phyloP scores from a whole-genome alignment of 1,140 invertebrate genomes.

The Acromyrmex charruanus region DNA sequence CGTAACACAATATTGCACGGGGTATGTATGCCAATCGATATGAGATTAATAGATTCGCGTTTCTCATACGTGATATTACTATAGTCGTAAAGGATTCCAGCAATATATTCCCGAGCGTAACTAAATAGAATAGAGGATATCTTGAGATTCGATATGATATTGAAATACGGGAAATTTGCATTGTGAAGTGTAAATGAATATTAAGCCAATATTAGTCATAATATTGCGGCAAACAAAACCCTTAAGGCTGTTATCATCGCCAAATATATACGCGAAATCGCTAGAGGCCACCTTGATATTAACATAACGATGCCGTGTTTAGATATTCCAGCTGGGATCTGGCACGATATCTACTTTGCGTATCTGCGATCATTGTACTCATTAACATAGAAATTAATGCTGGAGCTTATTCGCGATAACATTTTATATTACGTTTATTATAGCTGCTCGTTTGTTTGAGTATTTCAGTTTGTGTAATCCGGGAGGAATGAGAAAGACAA shows the following conservation, averaged over 20 bases:
- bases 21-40: slow-evolving; percentile 62
- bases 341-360: slow-evolving; percentile 27
- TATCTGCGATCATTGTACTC: slow-evolving; percentile 19
- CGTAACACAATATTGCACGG: slow-evolving; percentile 51
- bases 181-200: slow-evolving; percentile 24
- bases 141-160: slow-evolving; percentile 5
- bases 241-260: slow-evolving; percentile 24
- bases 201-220: slow-evolving; percentile 11
- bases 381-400: slow-evolving; percentile 37
- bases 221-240: slow-evolving; percentile 17
- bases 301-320: background rate
- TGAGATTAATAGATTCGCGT: slow-evolving; percentile 71
- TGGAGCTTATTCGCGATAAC: slow-evolving; percentile 12
- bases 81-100: slow-evolving; percentile 58
- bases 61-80: slow-evolving; percentile 65
- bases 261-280: slow-evolving; percentile 40
- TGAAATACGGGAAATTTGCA: slow-evolving; percentile 17
- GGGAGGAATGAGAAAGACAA: background rate
- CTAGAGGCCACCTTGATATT: slow-evolving; percentile 20
- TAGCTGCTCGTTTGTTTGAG: background rate
- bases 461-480: background rate
- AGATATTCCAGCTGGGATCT: background rate
- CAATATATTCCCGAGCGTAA: slow-evolving; percentile 44
- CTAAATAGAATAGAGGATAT: slow-evolving; percentile 40
- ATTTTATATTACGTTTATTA: slow-evolving; percentile 37